Evolutionary conservation across 2,888 invertebrate species (phyloP), one percentile per base, ranked within the genome.

Genomic region (Eupithecia insigniata): DNA sequence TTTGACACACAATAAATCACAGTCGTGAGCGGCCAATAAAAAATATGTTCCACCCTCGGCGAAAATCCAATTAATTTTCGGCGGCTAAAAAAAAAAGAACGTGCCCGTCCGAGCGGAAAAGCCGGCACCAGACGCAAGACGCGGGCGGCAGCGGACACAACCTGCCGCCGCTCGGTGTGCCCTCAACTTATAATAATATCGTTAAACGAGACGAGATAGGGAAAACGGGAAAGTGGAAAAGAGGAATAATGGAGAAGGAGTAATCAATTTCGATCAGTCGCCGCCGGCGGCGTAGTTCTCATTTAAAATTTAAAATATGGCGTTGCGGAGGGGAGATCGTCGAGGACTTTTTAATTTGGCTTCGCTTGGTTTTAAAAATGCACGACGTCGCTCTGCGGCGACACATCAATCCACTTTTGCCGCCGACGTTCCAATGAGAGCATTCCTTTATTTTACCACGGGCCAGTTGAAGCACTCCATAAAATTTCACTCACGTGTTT

Each of bases 21-120:
- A 89, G 89, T 89, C 88, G 89, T 89, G 92, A 92, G 91, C 91
- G 92, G 91, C 92, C 91, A 92, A 93, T 93, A 93, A 93, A 93
- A 93, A 93, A 93, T 93, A 92, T 93, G 93, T 92, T 93, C 90
- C 91, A 92, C 93, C 93, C 93, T 92, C 93, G 89, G 91, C 90
- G 92, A 92, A 93, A 93, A 93, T 93, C 93, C 93, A 94, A 94
- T 94, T 94, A 94, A 94, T 93, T 94, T 93, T 92, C 92, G 92
- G 89, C 88, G 87, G 90, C 89, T 89, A 91, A 92, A 93, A 90
- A 93, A 90, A 89, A 93, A 93, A 90, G 90, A 91, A 88, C 90
- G 88, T 85, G 89, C 87, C 83, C 90, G 86, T 87, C 90, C 89
- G 87, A 90, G 90, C 90, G 91, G 90, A 89, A 90, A 92, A 92